Percentiles rank a stretch among this genome's conserved stretches.
Conservation (phyloP, 2,888 invertebrate species). For the Octodonta nipae region DNA sequence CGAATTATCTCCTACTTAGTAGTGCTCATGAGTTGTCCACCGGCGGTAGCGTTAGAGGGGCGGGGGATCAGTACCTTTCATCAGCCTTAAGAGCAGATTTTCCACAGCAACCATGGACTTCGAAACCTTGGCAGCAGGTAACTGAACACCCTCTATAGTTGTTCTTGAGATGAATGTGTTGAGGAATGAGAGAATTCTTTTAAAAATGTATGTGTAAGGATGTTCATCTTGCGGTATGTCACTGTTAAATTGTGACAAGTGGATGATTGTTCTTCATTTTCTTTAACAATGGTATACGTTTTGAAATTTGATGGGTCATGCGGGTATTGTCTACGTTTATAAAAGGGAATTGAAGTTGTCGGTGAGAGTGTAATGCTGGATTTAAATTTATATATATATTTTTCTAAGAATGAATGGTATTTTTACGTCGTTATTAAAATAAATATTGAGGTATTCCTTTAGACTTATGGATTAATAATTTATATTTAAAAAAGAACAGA, state of each 20-base stretch:
- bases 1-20: constrained; percentile 18
- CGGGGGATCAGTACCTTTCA: no score
- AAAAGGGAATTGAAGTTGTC: no score
- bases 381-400: no score
- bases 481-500: no score
- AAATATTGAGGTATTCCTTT: no score
- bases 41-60: constrained; percentile 16
- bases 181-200: constrained; percentile 2
- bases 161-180: not conserved
- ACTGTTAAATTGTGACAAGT: constrained; percentile 26
- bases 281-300: constrained; percentile 15
- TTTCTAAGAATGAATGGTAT: no score
- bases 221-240: constrained; percentile 24
- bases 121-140: constrained; percentile 35
- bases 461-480: no score
- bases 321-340: no score
- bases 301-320: no score
- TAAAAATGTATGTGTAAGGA: constrained; percentile 16
- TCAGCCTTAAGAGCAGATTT: no score
- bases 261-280: constrained; percentile 26
- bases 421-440: no score
- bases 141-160: constrained; percentile 18
- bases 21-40: constrained; percentile 22
- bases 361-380: no score
- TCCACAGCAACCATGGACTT: constrained; percentile 31